Evolutionary conservation across 2,888 invertebrate species (phyloP), one percentile per base, ranked within the genome.

Genomic region (Thereva nobilitata): DNA sequence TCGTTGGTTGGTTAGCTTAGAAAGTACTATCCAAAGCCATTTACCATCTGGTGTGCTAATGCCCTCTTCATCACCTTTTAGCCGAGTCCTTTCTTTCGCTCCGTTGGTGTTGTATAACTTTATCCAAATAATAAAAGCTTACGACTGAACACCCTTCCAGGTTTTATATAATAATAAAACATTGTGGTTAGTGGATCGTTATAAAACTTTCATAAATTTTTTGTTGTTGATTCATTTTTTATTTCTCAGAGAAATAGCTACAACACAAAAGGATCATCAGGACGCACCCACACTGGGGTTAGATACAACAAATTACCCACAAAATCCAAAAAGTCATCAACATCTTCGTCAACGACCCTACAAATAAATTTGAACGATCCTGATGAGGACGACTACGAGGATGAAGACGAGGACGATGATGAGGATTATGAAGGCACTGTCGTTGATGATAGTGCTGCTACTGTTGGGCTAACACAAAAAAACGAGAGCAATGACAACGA

Each of bases 301-400:
- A 75, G 77, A 10, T 80, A 80, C 68, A 77, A 76, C 41, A 79
- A 80, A 72, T 73, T 80, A 59, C 73, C 75, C 45, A 75, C 72
- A 56, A 74, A 74, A 65, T 72, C 54, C n/a, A 67, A 71, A 69
- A 71, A 72, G 71, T 67, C 68, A n/a, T 64, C 69, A 53, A 54
- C 69, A 8, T 72, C 71, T 8, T 45, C 35, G 10, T 47, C 65
- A 55, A 45, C 55, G 9, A 56, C 65, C 4, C 6, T 65, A 10
- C 47, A 65, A 65, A 49, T 65, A 38, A 65, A 65, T 56, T 49
- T 56, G 10, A 65, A 65, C 10, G 65, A 65, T 4, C 55, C 56
- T 7, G 56, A 64, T 42, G 55, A 45, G 5, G 44, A 56, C n/a
- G 35, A 56, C 40, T 41, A n/a, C 40, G 65, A 56, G 23, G 49